Conservation (phyloP, 2,888 invertebrate species). For the Seira ritae region DNA sequence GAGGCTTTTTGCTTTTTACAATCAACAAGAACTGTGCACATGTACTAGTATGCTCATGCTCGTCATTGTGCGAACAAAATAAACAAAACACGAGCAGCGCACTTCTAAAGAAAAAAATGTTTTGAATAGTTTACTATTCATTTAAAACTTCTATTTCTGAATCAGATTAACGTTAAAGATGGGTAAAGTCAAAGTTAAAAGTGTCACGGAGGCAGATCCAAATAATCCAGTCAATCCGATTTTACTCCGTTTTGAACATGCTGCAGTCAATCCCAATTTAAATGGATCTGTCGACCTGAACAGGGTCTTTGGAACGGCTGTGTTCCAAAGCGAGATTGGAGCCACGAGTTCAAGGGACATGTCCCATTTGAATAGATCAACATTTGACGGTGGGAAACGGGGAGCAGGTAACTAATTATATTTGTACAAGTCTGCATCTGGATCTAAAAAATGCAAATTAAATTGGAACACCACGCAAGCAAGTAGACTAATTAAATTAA, state of each 20-base stretch:
- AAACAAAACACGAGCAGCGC: too few relatives aligned
- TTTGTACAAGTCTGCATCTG: too few relatives aligned
- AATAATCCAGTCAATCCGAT: conserved; percentile 36
- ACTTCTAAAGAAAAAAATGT: too few relatives aligned
- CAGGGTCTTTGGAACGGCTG: conserved; percentile 37
- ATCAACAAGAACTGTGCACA: too few relatives aligned
- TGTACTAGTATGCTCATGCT: too few relatives aligned
- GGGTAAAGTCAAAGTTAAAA: conserved; percentile 56
- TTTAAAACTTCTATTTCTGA: too few relatives aligned
- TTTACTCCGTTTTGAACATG: conserved; percentile 55
- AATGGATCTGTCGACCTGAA: conserved; percentile 38
- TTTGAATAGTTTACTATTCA: too few relatives aligned
- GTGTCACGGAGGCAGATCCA: conserved; percentile 39
- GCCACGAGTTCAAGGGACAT: conserved; percentile 18
- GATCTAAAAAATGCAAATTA: neutral
- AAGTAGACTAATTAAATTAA: neutral
- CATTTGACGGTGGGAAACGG: neutral
- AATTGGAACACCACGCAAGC: neutral
- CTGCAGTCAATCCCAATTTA: conserved; percentile 27
- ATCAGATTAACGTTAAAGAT: too few relatives aligned
- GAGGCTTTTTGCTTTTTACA: too few relatives aligned
- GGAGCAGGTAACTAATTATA: neutral
- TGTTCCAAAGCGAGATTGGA: conserved; percentile 42
- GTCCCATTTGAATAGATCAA: conserved; percentile 39
- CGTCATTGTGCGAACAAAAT: too few relatives aligned